These are phyloP conservation scores for Dunckerocampus dactyliophorus DNA, from an alignment of 2,113 vertebrate genomes.

Conservation along the genomic window DNA sequence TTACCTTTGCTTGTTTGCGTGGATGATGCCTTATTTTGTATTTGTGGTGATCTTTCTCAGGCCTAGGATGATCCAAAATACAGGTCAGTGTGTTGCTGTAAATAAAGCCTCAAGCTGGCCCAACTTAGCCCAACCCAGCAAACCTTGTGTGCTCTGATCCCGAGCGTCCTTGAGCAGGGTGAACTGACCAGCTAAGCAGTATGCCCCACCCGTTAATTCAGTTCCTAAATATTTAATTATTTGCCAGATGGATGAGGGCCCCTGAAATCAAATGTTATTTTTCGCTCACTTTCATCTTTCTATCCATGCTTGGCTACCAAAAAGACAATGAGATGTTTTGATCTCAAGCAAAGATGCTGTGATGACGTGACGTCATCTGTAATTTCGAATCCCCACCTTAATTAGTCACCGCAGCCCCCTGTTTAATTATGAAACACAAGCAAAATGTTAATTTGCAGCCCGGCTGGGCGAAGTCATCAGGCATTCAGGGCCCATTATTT, in stretches of 20 bases:
- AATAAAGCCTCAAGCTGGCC: constrained; percentile 13
- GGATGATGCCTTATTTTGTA: not conserved
- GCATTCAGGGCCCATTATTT: constrained; percentile 28
- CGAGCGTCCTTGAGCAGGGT: constrained; percentile 20
- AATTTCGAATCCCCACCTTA: constrained; percentile 7
- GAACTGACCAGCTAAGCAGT: constrained; percentile 6
- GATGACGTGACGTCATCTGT: constrained; percentile 13
- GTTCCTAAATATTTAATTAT: not conserved
- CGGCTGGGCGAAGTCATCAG: constrained; percentile 23
- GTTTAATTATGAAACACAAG: constrained; percentile 42
- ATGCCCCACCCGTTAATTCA: constrained; percentile 2
- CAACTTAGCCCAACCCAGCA: constrained; percentile 4
- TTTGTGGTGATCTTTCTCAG: not conserved
- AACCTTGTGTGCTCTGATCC: constrained; percentile 17
- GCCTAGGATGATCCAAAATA: not conserved
- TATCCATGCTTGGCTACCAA: not conserved
- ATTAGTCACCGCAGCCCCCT: constrained; percentile 28
- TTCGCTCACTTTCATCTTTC: too few species aligned
- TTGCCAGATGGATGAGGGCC: not conserved
- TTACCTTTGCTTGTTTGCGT: too few species aligned
- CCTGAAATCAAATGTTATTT: not conserved
- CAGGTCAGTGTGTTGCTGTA: constrained; percentile 24
- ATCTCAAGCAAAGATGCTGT: not conserved
- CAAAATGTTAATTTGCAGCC: constrained; percentile 34
- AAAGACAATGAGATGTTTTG: not conserved